phyloP scores from a whole-genome alignment of 2,113 vertebrate genomes.

The Ptilonorhynchus violaceus region DNA sequence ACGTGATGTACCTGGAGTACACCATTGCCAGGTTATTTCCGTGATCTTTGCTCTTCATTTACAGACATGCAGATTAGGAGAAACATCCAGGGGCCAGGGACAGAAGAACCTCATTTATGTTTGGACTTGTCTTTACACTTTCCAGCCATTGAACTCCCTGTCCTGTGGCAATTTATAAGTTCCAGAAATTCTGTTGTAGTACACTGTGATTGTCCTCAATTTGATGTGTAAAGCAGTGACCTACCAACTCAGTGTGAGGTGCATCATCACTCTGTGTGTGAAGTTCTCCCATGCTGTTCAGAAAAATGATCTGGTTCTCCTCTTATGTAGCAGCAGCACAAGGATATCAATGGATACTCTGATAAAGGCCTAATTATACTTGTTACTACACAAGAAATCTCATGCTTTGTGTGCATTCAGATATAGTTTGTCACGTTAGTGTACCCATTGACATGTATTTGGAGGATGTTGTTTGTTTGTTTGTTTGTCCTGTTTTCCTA shows the following conservation, averaged over 20 bases:
- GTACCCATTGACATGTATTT: not conserved
- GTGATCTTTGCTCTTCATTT: not conserved
- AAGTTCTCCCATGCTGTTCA: not conserved
- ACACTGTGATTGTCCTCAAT: not conserved
- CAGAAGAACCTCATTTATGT: not conserved
- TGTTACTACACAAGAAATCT: not conserved
- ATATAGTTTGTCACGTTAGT: not conserved
- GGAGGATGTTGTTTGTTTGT: not conserved
- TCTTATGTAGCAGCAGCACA: not conserved
- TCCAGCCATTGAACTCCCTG: not conserved
- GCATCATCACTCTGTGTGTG: not conserved
- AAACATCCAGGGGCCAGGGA: not conserved
- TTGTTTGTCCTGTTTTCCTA: not conserved
- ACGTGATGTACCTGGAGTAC: not conserved
- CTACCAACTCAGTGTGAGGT: not conserved
- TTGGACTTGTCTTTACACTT: not conserved
- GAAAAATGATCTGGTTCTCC: not conserved
- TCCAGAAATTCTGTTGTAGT: not conserved
- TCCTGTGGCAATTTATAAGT: not conserved
- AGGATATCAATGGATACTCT: not conserved
- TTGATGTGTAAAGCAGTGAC: not conserved
- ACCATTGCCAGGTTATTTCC: not conserved
- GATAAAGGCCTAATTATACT: not conserved
- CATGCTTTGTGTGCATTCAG: not conserved
- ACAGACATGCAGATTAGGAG: not conserved